Evolutionary conservation across 2,113 vertebrate genomes (phyloP), one percentile per base, ranked within the genome.

Genomic region (Tachycineta bicolor): DNA sequence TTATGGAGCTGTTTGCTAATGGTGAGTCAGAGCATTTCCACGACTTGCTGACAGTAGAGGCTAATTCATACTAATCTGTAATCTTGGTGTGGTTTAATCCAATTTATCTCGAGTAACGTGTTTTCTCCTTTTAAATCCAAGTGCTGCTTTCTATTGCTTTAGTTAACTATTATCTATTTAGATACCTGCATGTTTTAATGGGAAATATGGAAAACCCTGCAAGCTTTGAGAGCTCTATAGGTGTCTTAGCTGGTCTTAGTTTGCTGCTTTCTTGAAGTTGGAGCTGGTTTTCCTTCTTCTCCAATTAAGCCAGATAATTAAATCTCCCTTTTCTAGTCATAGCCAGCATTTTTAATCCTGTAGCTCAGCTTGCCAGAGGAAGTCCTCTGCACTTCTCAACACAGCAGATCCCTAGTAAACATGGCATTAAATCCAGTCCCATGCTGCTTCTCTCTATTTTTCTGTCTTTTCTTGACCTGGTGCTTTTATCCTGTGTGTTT

Each of bases 261-360:
- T 74, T 60, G 23, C 50, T 83, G 58, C 53, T 62, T 81, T 91
- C 63, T 82, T 41, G 17, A 85, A 89, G 62, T 23, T 95, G 52
- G 70, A 94, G 46, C 76, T 94, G 82, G 19, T 89, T 92, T 97
- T 95, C 47, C 65, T 95, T 47, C 56, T 90, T 88, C 81, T 76
- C 52, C 62, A 94, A 65, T 95, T 93, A 96, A 96, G 52, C 23
- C 34, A n/a, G 76, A 82, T 96, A 93, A 90, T 96, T 86, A 87
- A 94, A 90, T 91, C 76, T 94, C 65, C 76, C 21, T 70, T 78
- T 76, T 49, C 90, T 90, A 92, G 80, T 93, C 89, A 83, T 94
- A 94, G 85, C 55, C 62, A 94, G 34, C 73, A 14, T 94, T 97
- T 95, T 95, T 65, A 89, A 71, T 90, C 81, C 82, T 44, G 50